A percentile compares a stretch with the other conserved stretches of the same genome.
phyloP scores from a whole-genome alignment of 2,113 vertebrate species.

The Ornithorhynchus anatinus region DNA sequence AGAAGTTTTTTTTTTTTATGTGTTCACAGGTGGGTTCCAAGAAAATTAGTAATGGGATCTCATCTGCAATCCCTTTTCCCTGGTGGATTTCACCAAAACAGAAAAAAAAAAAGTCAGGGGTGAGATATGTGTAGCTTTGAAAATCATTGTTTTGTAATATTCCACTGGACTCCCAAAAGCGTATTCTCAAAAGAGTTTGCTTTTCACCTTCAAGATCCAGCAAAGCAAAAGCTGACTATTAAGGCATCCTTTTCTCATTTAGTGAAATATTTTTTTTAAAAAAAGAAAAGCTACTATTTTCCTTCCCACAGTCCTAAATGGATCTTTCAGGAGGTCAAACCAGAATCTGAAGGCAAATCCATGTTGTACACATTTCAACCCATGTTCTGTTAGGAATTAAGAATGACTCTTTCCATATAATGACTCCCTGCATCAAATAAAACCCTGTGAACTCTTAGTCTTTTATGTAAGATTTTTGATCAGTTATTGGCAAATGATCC shows the following conservation, averaged over 20 bases:
- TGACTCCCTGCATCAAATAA: not conserved
- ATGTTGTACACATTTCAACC: not conserved
- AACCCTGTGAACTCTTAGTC: not conserved
- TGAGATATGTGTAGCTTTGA: too few species aligned
- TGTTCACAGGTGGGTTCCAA: constrained; percentile 56
- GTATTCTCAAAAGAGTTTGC: not conserved
- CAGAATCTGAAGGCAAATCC: rapidly evolving
- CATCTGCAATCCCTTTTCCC: constrained; percentile 42
- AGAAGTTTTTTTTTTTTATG: constrained; percentile 14
- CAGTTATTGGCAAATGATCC: constrained; percentile 17
- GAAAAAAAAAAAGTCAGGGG: not conserved
- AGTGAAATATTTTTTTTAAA: not conserved
- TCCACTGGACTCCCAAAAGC: not conserved
- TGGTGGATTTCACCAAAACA: constrained; percentile 7
- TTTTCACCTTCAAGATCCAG: constrained; percentile 1
- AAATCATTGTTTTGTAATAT: not conserved
- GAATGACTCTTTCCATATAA: not conserved
- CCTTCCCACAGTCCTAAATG: not conserved
- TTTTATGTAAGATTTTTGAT: not conserved
- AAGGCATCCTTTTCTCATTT: not conserved
- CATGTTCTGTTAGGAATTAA: not conserved
- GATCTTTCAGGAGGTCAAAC: not conserved
- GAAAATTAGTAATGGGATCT: constrained; percentile 55
- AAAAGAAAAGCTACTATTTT: rapidly evolving
- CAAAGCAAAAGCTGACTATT: not conserved